Evolutionary conservation across 2,113 vertebrate genomes (phyloP).

Genomic region (Camarhynchus parvulus): DNA sequence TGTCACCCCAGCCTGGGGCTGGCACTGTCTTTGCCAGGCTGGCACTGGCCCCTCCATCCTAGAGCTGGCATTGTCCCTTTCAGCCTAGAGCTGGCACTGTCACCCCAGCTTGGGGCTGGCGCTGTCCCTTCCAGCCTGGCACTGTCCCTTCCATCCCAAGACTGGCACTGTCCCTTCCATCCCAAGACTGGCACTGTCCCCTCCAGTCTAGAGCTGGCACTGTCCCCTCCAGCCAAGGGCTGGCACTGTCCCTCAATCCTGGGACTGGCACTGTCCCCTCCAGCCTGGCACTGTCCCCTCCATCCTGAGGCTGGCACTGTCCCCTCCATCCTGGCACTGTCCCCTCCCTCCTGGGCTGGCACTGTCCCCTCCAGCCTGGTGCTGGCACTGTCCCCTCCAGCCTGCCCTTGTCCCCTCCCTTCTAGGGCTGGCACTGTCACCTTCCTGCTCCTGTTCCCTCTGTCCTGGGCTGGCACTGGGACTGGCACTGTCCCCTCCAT

Average conservation of each 20-base stretch:
- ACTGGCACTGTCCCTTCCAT: background rate
- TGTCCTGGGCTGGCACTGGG: too few relatives aligned
- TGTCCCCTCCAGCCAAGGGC: too few relatives aligned
- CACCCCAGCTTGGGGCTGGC: background rate
- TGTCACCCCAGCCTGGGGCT: accelerated
- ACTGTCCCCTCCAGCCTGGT: too few relatives aligned
- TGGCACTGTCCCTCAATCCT: background rate
- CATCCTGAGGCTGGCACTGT: accelerated
- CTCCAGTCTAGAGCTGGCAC: too few relatives aligned
- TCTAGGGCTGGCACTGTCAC: too few relatives aligned
- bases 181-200: background rate
- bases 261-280: background rate
- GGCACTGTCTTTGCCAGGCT: too few relatives aligned
- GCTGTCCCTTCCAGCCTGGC: too few relatives aligned
- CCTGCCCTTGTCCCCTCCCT: too few relatives aligned
- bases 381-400: too few relatives aligned
- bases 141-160: background rate
- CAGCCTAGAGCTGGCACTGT: background rate
- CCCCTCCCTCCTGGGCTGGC: background rate
- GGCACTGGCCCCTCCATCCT: background rate
- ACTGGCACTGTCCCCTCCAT: too few relatives aligned
- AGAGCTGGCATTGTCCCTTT: background rate
- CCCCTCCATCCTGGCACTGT: background rate
- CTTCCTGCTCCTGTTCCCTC: too few relatives aligned
- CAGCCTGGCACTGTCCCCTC: too few relatives aligned